A percentile compares a stretch with the other conserved stretches of the same genome.
These are phyloP conservation scores for Ligdia adustata DNA, from an alignment of 2,888 invertebrate species.

Conservation along the genomic window DNA sequence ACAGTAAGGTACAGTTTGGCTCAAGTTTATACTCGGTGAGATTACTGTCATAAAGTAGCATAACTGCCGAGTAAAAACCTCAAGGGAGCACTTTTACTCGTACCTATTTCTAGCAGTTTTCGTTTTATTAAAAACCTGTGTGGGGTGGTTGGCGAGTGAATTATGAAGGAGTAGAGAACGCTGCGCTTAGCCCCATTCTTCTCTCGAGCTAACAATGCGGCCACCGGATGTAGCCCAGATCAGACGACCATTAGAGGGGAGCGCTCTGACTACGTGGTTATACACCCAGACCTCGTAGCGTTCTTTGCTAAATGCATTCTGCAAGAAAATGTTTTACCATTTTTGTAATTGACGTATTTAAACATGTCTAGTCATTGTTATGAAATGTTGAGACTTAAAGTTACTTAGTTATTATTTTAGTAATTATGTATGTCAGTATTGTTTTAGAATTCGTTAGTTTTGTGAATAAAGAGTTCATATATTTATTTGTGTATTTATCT, in stretches of 20 bases:
- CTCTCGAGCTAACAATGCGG: conserved; percentile 5
- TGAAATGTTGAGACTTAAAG: conserved; percentile 5
- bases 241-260: not conserved
- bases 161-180: conserved; percentile 10
- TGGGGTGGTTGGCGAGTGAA: conserved; percentile 1
- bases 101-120: conserved; percentile 11
- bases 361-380: conserved; percentile 29
- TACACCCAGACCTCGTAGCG: not conserved
- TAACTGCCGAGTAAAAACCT: conserved; percentile 1
- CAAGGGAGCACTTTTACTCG: conserved; percentile 11
- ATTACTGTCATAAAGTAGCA: not conserved
- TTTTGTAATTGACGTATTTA: not conserved
- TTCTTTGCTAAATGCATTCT: not conserved
- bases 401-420: conserved; percentile 13
- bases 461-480: conserved; percentile 21
- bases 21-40: too few species aligned
- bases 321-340: not conserved
- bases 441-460: conserved; percentile 10
- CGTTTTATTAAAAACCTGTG: conserved; percentile 9
- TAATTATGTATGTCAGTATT: conserved; percentile 8
- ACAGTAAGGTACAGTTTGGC: too few species aligned
- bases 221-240: conserved; percentile 10
- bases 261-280: not conserved
- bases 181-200: conserved; percentile 8
- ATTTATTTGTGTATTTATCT: not conserved